Conservation (phyloP, 2,888 invertebrate species). For the Nemotelus pantherinus region DNA sequence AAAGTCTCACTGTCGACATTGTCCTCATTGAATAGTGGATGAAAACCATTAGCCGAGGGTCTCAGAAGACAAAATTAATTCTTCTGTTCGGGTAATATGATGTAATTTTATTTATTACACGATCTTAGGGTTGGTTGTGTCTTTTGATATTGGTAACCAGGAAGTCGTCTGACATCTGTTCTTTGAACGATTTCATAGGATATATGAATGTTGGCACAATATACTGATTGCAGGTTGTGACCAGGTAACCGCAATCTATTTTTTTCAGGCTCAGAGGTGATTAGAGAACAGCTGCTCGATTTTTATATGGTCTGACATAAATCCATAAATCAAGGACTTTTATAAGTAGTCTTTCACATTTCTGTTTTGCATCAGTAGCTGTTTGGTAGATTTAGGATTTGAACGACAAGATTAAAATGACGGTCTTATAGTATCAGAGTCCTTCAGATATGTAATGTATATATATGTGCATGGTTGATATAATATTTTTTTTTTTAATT, state of each 20-base stretch:
- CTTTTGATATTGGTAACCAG: constrained; percentile 9
- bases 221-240: constrained; percentile 24
- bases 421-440: too few species aligned
- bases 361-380: too few species aligned
- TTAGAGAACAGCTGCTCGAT: constrained; percentile 6
- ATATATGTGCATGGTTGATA: too few species aligned
- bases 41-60: constrained; percentile 29
- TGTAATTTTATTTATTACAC: constrained; percentile 48
- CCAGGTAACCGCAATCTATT: not conserved
- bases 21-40: constrained; percentile 24
- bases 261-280: not conserved
- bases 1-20: constrained; percentile 15
- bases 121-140: constrained; percentile 22
- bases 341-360: not conserved
- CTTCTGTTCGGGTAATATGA: constrained; percentile 37
- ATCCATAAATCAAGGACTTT: constrained; percentile 12
- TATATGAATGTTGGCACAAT: constrained; percentile 22
- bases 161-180: constrained; percentile 44
- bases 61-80: constrained; percentile 27
- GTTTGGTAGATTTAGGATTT: too few species aligned
- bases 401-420: too few species aligned
- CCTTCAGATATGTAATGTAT: too few species aligned
- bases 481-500: too few species aligned
- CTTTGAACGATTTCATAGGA: constrained; percentile 42
- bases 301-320: constrained; percentile 4